These are phyloP conservation scores for Propsilocerus akamusi DNA, from an alignment of 1,140 invertebrate species.

Conservation along the genomic window DNA sequence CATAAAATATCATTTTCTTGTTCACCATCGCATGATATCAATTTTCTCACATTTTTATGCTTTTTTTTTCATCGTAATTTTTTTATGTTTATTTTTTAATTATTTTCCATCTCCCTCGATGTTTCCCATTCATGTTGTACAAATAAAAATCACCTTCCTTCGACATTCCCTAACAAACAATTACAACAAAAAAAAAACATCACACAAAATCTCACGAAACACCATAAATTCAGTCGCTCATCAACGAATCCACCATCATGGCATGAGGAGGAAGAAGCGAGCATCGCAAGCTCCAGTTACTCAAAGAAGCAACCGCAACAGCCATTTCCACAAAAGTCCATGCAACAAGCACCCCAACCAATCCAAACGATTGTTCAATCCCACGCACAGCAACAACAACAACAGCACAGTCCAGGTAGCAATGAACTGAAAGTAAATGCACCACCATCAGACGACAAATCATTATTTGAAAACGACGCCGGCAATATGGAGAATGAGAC, in stretches of 20 bases:
- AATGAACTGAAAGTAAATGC: conserved; percentile 4
- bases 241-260: conserved; percentile 24
- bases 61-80: not conserved
- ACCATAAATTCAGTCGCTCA: conserved; percentile 15
- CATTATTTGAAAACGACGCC: conserved; percentile 18
- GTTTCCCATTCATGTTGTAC: not conserved
- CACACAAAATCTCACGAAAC: too few species aligned
- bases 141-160: too few species aligned
- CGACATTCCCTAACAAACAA: not conserved
- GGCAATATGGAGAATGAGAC: conserved; percentile 63
- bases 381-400: conserved; percentile 10
- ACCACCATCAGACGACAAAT: conserved; percentile 11
- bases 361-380: too few species aligned
- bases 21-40: too few species aligned
- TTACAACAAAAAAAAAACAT: not conserved
- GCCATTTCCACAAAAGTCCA: conserved; percentile 19
- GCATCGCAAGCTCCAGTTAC: conserved; percentile 12
- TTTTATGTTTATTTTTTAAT: not conserved
- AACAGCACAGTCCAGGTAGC: conserved; percentile 6
- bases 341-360: conserved; percentile 14
- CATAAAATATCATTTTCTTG: conserved; percentile 11
- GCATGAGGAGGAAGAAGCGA: conserved; percentile 21
- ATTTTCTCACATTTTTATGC: too few species aligned
- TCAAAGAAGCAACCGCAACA: not conserved
- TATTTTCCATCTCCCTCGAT: not conserved